phyloP scores from a whole-genome alignment of 1,140 invertebrate genomes.

The Zaprionus tsacasi region DNA sequence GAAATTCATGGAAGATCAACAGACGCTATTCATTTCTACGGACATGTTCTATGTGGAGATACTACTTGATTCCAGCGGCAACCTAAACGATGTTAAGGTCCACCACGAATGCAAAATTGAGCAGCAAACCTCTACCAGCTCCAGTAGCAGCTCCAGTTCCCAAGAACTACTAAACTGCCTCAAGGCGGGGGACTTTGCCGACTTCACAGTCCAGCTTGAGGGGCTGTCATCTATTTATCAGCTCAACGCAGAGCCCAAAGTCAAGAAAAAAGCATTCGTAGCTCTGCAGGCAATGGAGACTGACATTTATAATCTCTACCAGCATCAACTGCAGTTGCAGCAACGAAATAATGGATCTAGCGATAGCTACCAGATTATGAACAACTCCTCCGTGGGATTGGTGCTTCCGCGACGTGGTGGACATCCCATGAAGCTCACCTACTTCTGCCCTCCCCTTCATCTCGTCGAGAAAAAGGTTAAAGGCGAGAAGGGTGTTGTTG shows the following conservation, averaged over 20 bases:
- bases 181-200: conserved; percentile 92
- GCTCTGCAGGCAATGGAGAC: conserved; percentile 96
- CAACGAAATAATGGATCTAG: conserved; percentile 85
- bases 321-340: conserved; percentile 87
- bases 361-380: conserved; percentile 94
- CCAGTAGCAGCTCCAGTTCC: conserved; percentile 39
- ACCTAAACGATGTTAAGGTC: conserved; percentile 94
- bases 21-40: conserved; percentile 93
- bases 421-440: conserved; percentile 96
- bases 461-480: conserved; percentile 38
- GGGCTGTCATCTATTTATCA: conserved; percentile 96
- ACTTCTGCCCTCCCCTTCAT: conserved; percentile 89
- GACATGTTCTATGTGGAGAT: conserved; percentile 99
- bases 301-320: conserved; percentile 93
- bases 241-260: conserved; percentile 96
- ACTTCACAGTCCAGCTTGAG: conserved; percentile 96
- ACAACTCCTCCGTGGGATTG: conserved; percentile 95
- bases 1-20: conserved; percentile 81
- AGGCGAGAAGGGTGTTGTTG: conserved; percentile 10
- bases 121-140: conserved; percentile 87
- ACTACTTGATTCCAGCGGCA: conserved; percentile 91
- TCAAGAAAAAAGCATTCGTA: conserved; percentile 96
- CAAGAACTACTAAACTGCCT: conserved; percentile 92
- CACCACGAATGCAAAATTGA: conserved; percentile 84
- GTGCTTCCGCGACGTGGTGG: conserved; percentile 91